A percentile compares a stretch with the other conserved stretches of the same genome.
Conservation (phyloP, 2,888 invertebrate species). For the Chouioia cunea region DNA sequence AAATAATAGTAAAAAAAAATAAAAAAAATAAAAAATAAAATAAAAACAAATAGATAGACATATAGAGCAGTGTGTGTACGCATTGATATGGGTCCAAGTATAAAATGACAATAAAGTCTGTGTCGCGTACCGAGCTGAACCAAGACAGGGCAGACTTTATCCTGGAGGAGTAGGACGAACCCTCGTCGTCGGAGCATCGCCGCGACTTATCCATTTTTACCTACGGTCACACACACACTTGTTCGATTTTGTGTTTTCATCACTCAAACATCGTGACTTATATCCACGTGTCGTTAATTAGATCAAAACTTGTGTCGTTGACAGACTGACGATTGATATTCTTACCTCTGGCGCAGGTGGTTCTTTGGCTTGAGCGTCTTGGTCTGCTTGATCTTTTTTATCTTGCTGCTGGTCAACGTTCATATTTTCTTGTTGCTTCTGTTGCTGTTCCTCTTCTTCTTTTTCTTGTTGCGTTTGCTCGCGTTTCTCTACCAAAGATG, state of each 20-base stretch:
- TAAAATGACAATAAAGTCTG: conserved; percentile 57
- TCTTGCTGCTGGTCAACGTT: conserved; percentile 57
- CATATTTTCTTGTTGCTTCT: conserved; percentile 57
- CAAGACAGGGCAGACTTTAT: conserved; percentile 62
- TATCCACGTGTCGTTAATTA: conserved; percentile 6
- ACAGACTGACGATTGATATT: conserved; percentile 17
- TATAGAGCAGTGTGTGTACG: conserved; percentile 3
- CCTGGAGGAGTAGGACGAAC: conserved; percentile 66
- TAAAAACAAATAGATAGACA: conserved; percentile 1
- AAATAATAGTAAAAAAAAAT: neutral
- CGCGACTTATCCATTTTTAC: conserved; percentile 67
- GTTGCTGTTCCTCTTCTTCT: conserved; percentile 66
- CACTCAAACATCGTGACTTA: neutral
- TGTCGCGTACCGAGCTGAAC: conserved; percentile 69
- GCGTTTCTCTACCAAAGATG: conserved; percentile 82
- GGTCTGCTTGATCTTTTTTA: conserved; percentile 63
- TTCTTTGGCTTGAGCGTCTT: conserved; percentile 65
- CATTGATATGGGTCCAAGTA: conserved; percentile 66
- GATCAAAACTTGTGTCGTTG: neutral
- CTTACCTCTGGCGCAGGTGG: conserved; percentile 64
- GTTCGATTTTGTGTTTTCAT: neutral
- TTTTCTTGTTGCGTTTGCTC: conserved; percentile 65
- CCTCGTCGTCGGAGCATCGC: conserved; percentile 65
- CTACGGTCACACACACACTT: conserved; percentile 66
- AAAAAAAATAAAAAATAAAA: conserved; percentile 7